Conservation (phyloP, 2,797 vertebrate genomes). For the Austrolebias charrua region DNA sequence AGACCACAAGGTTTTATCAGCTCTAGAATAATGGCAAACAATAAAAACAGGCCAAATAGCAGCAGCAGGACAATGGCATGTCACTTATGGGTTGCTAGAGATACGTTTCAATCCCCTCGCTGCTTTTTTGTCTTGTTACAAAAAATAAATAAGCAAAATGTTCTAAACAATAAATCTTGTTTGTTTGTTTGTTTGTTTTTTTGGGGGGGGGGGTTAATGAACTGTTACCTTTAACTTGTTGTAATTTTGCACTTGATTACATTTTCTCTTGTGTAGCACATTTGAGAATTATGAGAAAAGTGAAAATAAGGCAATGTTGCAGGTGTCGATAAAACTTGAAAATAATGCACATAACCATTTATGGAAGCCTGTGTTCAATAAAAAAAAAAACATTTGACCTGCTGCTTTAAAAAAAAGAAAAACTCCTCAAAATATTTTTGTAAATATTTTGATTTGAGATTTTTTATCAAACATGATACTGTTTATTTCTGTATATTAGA, state of each 20-base stretch:
- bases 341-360: no score
- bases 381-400: no score
- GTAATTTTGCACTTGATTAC: slow-evolving; percentile 4
- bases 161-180: slow-evolving; percentile 81
- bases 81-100: slow-evolving; percentile 82
- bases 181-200: slow-evolving; percentile 86
- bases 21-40: slow-evolving; percentile 90
- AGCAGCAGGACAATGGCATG: slow-evolving; percentile 82
- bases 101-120: slow-evolving; percentile 86
- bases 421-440: slow-evolving; percentile 47
- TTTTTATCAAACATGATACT: slow-evolving; percentile 71
- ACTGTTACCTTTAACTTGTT: slow-evolving; percentile 7
- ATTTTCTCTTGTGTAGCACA: slow-evolving; percentile 74
- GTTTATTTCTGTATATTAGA: slow-evolving; percentile 77
- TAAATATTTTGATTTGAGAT: slow-evolving; percentile 62
- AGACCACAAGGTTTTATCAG: slow-evolving; percentile 75
- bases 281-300: no score
- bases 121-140: slow-evolving; percentile 74
- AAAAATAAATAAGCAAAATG: slow-evolving; percentile 43
- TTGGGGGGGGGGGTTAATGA: no score
- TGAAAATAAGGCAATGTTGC: slow-evolving; percentile 33
- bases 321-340: no score
- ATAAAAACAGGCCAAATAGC: slow-evolving; percentile 84
- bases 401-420: no score
- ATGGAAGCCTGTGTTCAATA: no score